Conservation (phyloP, 2,797 vertebrate genomes). For the Pristis pectinata region DNA sequence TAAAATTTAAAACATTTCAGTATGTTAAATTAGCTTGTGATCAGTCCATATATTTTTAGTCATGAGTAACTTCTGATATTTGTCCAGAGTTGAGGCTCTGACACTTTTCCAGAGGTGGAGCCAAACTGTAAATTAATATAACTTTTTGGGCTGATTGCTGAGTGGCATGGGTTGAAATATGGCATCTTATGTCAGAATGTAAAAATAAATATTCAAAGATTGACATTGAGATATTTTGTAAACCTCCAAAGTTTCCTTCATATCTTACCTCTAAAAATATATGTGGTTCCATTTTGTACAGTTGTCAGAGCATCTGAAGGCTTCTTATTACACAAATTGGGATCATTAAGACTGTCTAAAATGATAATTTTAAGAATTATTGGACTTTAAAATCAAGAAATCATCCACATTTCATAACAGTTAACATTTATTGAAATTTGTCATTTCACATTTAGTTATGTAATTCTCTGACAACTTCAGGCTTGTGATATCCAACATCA, state of each 20-base stretch:
- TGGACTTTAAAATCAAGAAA: not conserved
- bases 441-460: not conserved
- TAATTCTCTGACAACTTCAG: not conserved
- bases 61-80: not conserved
- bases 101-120: not conserved
- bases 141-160: not conserved
- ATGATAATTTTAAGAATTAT: not conserved
- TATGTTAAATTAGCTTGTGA: not conserved
- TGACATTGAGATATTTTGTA: not conserved
- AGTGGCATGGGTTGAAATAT: not conserved
- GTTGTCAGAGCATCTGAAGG: constrained; percentile 74
- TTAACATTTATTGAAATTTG: not conserved
- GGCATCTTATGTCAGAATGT: not conserved
- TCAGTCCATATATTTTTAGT: not conserved
- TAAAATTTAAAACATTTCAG: not conserved
- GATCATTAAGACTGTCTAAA: constrained; percentile 66
- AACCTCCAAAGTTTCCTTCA: not conserved
- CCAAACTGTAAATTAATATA: not conserved
- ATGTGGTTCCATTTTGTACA: constrained; percentile 78
- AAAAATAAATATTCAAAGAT: not conserved
- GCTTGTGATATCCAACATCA: not conserved
- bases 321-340: constrained; percentile 76
- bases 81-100: not conserved
- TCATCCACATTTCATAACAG: not conserved
- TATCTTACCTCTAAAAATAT: constrained; percentile 81